Evolutionary conservation across 2,113 vertebrate species (phyloP).

Genomic region (Cyanistes caeruleus): DNA sequence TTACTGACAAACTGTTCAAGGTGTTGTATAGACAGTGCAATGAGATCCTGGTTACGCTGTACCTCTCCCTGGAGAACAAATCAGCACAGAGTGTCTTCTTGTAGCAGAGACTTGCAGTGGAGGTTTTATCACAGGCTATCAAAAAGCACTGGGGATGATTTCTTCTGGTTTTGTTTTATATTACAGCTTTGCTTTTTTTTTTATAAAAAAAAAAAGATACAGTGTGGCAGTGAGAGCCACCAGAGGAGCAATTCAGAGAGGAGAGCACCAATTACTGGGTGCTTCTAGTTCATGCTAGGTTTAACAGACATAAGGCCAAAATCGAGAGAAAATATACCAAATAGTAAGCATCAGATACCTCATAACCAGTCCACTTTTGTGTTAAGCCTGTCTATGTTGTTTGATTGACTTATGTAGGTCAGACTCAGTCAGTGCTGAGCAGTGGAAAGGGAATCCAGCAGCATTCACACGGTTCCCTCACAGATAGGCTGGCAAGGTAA

Average conservation of each 20-base stretch:
- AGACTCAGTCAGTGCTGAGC: neutral
- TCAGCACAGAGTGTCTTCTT: neutral
- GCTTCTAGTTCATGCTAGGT: neutral
- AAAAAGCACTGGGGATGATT: neutral
- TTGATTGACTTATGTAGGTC: neutral
- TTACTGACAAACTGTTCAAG: neutral
- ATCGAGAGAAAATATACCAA: neutral
- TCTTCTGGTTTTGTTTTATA: neutral
- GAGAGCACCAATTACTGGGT: neutral
- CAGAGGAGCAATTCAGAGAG: neutral
- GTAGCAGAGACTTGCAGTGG: neutral
- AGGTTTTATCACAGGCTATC: neutral
- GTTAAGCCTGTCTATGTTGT: neutral
- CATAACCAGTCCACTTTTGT: neutral
- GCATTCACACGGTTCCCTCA: neutral
- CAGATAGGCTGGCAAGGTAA: neutral
- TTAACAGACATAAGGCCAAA: neutral
- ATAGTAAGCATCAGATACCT: neutral
- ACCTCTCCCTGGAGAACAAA: neutral
- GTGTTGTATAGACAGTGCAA: neutral
- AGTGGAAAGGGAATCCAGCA: neutral
- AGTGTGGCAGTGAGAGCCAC: neutral
- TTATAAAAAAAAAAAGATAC: neutral
- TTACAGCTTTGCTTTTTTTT: neutral
- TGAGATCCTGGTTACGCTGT: accelerated